Evolutionary conservation across 1,140 invertebrate species (phyloP), one percentile per base, ranked within the genome.

Genomic region (Ditylenchus dipsaci): DNA sequence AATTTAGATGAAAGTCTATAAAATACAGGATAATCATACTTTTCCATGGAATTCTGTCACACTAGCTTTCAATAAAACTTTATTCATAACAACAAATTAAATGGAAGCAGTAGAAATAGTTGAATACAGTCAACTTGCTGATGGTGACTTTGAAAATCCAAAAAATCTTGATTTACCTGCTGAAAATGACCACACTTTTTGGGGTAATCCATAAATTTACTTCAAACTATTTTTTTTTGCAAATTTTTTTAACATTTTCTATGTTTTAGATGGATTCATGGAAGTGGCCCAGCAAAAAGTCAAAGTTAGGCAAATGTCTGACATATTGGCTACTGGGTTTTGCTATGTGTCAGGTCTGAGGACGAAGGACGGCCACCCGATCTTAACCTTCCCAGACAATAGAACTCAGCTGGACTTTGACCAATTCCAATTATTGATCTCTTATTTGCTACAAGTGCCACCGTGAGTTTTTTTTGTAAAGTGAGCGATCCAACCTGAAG

Each of bases 401-500:
- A 88, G 90, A 82, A 89, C 89, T 78, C 86, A 89, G 59, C 85
- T 96, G 47, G 87, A 87, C 38, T 91, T 93, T 78, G 87, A 89
- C 56, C 91, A 95, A 80, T 96, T 95, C 85, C 88, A 90, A 80
- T 89, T 91, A 82, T 88, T 96, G 70, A 89, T 95, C 84, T 87
- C 91, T 77, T 97, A 95, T 87, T 88, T 96, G 78, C 92, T 92
- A 68, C 92, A 91, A 80, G 91, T 96, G 76, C 91, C 92, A 84
- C 90, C 91, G 84, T 85, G 78, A 84, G 85, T 76, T 42, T 49
- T 42, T 63, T 45, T 45, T 45, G n/a, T n/a, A n/a, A n/a, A n/a
- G n/a, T n/a, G n/a, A n/a, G n/a, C n/a, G n/a, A n/a, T n/a, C n/a
- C n/a, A n/a, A n/a, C n/a, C n/a, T n/a, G n/a, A n/a, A n/a, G n/a